Percentiles rank a stretch among this genome's conserved stretches.
These are phyloP conservation scores for Drosophila nasuta DNA, from an alignment of 1,140 invertebrate species.

Conservation along the genomic window DNA sequence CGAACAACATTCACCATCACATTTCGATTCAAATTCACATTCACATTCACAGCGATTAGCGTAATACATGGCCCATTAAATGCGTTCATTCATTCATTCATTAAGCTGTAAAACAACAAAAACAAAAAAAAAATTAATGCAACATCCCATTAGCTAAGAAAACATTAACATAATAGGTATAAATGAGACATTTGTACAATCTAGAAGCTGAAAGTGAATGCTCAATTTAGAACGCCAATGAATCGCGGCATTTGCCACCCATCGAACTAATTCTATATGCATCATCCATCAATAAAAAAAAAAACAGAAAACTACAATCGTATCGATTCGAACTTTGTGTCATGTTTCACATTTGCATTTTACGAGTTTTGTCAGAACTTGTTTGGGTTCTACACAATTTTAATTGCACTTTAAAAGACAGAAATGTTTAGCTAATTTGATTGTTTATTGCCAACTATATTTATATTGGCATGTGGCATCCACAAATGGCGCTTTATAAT, in stretches of 20 bases:
- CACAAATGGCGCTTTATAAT: slow-evolving; percentile 11
- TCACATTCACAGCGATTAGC: slow-evolving; percentile 25
- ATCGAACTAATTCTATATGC: background rate
- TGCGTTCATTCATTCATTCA: slow-evolving; percentile 48
- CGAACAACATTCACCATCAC: slow-evolving; percentile 38
- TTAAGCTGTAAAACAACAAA: background rate
- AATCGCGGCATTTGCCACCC: background rate
- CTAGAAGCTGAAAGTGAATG: slow-evolving; percentile 22
- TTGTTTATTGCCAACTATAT: slow-evolving; percentile 51
- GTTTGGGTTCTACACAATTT: slow-evolving; percentile 44
- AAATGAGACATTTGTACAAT: background rate
- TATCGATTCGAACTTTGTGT: slow-evolving; percentile 11
- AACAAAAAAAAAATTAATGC: slow-evolving; percentile 12
- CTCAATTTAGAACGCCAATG: slow-evolving; percentile 1
- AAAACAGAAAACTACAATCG: background rate
- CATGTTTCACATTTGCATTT: slow-evolving; percentile 21
- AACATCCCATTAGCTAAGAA: slow-evolving; percentile 21
- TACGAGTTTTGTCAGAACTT: slow-evolving; percentile 29
- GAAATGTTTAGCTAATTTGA: slow-evolving; percentile 68
- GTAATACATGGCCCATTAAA: slow-evolving; percentile 39
- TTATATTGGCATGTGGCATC: slow-evolving; percentile 10
- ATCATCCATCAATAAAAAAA: slow-evolving; percentile 12
- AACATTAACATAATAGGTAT: slow-evolving; percentile 21
- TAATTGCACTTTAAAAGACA: slow-evolving; percentile 58
- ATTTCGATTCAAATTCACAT: slow-evolving; percentile 22